These are phyloP conservation scores for Dinoponera quadriceps DNA, from an alignment of 1,140 invertebrate genomes.

Conservation along the genomic window DNA sequence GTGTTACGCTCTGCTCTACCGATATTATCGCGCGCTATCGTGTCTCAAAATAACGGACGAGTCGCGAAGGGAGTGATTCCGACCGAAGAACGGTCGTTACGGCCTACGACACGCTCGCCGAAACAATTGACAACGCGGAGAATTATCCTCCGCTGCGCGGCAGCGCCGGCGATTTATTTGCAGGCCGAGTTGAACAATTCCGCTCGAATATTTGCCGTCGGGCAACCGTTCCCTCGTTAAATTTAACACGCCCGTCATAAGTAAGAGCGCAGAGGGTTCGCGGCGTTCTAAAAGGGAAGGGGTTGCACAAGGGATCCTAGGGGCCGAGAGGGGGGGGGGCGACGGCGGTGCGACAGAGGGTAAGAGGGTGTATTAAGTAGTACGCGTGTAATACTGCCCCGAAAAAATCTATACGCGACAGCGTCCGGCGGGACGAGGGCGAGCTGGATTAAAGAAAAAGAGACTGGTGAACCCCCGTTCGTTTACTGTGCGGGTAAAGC, in stretches of 20 bases:
- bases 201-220: conserved; percentile 59
- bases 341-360: conserved; percentile 43
- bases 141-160: no score
- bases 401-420: conserved; percentile 74
- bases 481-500: conserved; percentile 62
- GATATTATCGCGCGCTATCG: no score
- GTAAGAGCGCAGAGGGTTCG: conserved; percentile 57
- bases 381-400: conserved; percentile 70
- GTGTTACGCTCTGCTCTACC: no score
- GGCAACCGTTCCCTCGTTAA: conserved; percentile 69
- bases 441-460: conserved; percentile 68
- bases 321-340: conserved; percentile 56
- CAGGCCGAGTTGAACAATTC: conserved; percentile 54
- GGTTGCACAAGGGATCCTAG: conserved; percentile 50
- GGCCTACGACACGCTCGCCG: neutral
- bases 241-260: conserved; percentile 70
- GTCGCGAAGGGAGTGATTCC: no score
- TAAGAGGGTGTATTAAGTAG: conserved; percentile 71
- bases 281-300: conserved; percentile 65
- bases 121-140: neutral
- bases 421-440: conserved; percentile 56
- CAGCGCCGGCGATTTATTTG: neutral
- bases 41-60: no score
- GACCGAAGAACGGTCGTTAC: no score
- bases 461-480: conserved; percentile 35